Evolutionary conservation across 2,888 invertebrate species (phyloP), one percentile per base, ranked within the genome.

Genomic region (Leptopterna dolabrata): DNA sequence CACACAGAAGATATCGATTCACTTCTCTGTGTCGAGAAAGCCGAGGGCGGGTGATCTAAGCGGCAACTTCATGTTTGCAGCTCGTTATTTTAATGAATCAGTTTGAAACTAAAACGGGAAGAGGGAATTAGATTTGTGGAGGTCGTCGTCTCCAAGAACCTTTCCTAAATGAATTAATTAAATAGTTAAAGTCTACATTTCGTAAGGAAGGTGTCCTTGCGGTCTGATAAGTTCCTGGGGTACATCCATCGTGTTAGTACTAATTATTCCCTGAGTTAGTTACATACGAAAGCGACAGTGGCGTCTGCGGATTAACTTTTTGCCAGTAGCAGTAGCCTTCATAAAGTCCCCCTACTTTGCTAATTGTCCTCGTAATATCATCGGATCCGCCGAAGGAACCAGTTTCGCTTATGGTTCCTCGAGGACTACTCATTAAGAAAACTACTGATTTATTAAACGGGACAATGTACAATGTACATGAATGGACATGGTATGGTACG

Each of bases 1-100:
- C 71, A 27, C 71, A 11, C 29, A 36, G 29, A 29, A 71, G 71
- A 71, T 73, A 73, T 73, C 73, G 73, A 73, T 73, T 73, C 73
- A 30, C 41, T 73, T 30, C 73, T 73, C 73, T 41, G 24, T 24
- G 63, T 63, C 19, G 24, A 63, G 63, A 27, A 63, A 63, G 63
- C 27, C 0, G 24, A 63, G 27, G 24, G 6, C 19, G 63, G 63
- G 63, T 19, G 63, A 63, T 63, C 63, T 19, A 24, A 19, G 24
- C 63, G 9, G 27, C 11, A 63, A 63, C 63, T 63, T 63, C 63
- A 63, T 63, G 24, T 24, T 63, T 24, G 4, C 63, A 63, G 24
- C 24, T 24, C 63, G 24, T 63, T 47, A 47, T 47, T 63, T 24
- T 24, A 27, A 24, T 63, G 63, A 63, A 63, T 63, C 63, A 0